Evolutionary conservation across 2,113 vertebrate species (phyloP).

Genomic region (Poecile atricapillus): DNA sequence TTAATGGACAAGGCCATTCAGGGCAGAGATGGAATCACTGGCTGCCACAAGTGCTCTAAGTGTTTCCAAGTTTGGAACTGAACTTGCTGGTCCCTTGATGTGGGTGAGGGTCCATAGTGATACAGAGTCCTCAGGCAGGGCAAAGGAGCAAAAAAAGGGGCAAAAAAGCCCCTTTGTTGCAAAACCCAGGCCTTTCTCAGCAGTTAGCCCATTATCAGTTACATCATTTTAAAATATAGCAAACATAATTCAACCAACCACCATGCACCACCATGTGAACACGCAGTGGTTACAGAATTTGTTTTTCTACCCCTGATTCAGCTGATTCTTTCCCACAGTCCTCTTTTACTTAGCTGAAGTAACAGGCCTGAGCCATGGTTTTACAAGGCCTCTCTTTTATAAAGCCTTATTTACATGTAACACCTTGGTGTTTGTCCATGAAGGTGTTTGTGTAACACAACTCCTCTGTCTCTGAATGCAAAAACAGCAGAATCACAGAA

Average conservation of each 20-base stretch:
- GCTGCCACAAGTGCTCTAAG: neutral
- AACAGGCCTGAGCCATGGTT: neutral
- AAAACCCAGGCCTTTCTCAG: neutral
- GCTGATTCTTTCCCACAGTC: neutral
- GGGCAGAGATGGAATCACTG: neutral
- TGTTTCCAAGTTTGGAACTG: neutral
- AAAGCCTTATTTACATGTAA: neutral
- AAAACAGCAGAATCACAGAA: neutral
- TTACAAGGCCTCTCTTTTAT: neutral
- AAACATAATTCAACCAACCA: neutral
- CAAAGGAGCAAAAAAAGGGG: neutral
- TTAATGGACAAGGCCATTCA: neutral
- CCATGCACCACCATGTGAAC: neutral
- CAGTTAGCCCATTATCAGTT: neutral
- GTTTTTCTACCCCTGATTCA: neutral
- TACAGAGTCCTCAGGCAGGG: rapidly evolving
- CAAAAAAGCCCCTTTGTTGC: neutral
- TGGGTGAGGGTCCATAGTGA: neutral
- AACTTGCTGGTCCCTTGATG: neutral
- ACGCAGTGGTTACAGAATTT: neutral
- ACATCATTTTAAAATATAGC: neutral
- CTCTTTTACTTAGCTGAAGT: neutral
- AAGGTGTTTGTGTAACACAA: neutral
- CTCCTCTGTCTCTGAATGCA: neutral
- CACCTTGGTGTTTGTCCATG: neutral